Conservation (phyloP, 2,888 invertebrate genomes). For the Nyleta sp. region DNA sequence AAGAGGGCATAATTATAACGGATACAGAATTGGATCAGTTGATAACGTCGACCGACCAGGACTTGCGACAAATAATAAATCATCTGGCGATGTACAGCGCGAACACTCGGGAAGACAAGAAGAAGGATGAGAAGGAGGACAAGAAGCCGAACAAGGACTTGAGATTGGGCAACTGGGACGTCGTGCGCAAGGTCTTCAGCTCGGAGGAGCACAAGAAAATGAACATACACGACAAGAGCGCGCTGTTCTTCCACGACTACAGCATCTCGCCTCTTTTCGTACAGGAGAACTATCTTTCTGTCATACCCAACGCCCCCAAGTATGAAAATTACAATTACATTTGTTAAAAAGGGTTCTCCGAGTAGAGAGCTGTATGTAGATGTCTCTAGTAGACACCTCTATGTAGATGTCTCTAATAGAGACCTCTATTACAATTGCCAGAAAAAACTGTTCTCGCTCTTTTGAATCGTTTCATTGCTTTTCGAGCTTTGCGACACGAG, state of each 20-base stretch:
- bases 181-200: slow-evolving; percentile 93
- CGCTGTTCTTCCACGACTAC: slow-evolving; percentile 99
- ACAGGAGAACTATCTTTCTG: slow-evolving; percentile 97
- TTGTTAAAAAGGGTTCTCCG: too few relatives aligned
- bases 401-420: too few relatives aligned
- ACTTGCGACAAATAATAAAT: slow-evolving; percentile 96
- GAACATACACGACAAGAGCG: slow-evolving; percentile 91
- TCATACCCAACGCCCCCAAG: slow-evolving; percentile 89
- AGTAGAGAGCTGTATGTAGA: too few relatives aligned
- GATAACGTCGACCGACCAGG: slow-evolving; percentile 94
- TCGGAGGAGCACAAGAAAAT: slow-evolving; percentile 90
- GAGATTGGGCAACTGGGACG: slow-evolving; percentile 97
- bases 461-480: too few relatives aligned
- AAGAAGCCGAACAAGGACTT: slow-evolving; percentile 88
- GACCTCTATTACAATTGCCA: too few relatives aligned
- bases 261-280: slow-evolving; percentile 98
- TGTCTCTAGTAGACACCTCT: too few relatives aligned
- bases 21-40: slow-evolving; percentile 91
- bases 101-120: slow-evolving; percentile 26
- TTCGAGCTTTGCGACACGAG: too few relatives aligned
- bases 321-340: too few relatives aligned
- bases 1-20: slow-evolving; percentile 92
- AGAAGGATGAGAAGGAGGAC: slow-evolving; percentile 48
- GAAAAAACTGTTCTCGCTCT: too few relatives aligned
- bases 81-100: slow-evolving; percentile 92